Percentiles rank a stretch among this genome's conserved stretches.
Evolutionary conservation across 2,888 invertebrate genomes (phyloP).

Genomic region (Petrolisthes cinctipes): DNA sequence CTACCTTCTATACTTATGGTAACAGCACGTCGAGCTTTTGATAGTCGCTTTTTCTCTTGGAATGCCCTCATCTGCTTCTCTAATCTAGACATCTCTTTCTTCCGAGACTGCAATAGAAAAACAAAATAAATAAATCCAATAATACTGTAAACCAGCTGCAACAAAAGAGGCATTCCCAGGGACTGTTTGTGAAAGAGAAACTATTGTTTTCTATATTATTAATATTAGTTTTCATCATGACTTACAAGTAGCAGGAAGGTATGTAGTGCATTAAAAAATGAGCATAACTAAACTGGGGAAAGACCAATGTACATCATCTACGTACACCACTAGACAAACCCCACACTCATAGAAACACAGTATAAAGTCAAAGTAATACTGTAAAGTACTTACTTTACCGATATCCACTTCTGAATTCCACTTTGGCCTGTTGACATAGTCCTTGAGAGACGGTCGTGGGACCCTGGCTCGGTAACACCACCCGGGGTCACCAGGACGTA

Average conservation of each 20-base stretch:
- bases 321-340: not conserved
- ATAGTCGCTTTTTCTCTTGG: constrained; percentile 84
- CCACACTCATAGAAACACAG: not conserved
- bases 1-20: constrained; percentile 96
- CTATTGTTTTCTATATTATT: too few species aligned
- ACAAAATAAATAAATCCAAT: too few species aligned
- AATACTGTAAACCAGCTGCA: too few species aligned
- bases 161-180: too few species aligned
- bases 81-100: constrained; percentile 80
- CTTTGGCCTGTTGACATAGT: constrained; percentile 94
- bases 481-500: constrained; percentile 94
- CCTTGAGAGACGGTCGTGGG: constrained; percentile 93
- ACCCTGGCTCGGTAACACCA: constrained; percentile 96
- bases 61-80: constrained; percentile 94
- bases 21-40: constrained; percentile 86
- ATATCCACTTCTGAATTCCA: constrained; percentile 91
- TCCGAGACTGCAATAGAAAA: constrained; percentile 19
- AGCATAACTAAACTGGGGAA: too few species aligned
- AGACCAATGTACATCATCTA: too few species aligned
- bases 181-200: too few species aligned
- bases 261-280: too few species aligned
- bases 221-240: too few species aligned
- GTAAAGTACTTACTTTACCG: constrained; percentile 62
- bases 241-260: too few species aligned
- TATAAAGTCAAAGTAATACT: not conserved